A percentile compares a stretch with the other conserved stretches of the same genome.
phyloP scores from a whole-genome alignment of 2,797 vertebrate species.

The Varecia variegata region DNA sequence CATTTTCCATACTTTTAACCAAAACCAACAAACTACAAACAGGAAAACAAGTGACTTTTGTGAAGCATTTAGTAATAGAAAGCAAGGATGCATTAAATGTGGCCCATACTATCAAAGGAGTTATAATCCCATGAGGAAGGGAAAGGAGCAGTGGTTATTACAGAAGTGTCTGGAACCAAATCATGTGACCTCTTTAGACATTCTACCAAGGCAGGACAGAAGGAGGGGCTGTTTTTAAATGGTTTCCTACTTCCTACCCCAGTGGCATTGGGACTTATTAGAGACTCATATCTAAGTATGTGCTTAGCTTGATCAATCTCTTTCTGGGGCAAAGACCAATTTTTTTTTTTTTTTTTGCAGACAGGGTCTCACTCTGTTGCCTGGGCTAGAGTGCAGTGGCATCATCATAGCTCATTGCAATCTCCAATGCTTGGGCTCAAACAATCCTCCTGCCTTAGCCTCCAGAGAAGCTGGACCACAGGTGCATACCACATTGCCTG shows the following conservation, averaged over 20 bases:
- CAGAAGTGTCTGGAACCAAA: neutral
- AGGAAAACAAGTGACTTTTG: neutral
- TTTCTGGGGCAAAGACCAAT: neutral
- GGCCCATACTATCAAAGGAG: neutral
- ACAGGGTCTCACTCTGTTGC: no score
- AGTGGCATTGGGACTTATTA: neutral
- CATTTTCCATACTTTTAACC: neutral
- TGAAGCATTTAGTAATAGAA: neutral
- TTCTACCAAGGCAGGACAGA: neutral
- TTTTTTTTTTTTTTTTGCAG: neutral
- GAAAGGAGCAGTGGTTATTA: neutral
- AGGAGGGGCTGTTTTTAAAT: neutral
- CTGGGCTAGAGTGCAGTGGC: no score
- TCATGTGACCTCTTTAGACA: neutral
- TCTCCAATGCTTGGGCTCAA: no score
- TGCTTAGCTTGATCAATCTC: neutral
- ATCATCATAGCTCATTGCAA: no score
- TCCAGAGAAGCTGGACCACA: no score
- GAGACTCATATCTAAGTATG: neutral
- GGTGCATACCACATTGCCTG: no score
- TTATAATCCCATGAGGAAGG: neutral
- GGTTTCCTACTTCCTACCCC: neutral
- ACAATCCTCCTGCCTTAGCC: no score
- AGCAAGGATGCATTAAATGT: accelerated
- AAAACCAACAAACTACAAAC: neutral